Evolutionary conservation across 2,797 vertebrate genomes (phyloP), one percentile per base, ranked within the genome.

Genomic region (Bryconaethiops microstoma): DNA sequence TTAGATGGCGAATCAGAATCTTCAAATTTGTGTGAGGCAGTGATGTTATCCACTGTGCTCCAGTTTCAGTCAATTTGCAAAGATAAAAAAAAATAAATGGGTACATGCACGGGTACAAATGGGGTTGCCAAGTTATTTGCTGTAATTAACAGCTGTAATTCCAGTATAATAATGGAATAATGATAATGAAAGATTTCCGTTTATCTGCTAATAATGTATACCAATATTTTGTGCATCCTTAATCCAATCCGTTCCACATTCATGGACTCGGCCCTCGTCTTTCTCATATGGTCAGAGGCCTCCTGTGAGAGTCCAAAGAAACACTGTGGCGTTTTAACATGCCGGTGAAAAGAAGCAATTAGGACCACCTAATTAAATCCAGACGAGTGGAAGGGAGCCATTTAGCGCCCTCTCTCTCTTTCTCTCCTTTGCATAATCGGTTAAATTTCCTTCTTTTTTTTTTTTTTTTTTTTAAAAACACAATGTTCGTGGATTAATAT

Each of bases 321-420:
- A 74, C 54, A 70, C 52, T 16, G 8, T 64, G 42, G 59, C 64
- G 19, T 54, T 76, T 86, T 88, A 88, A 84, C 89, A 83, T 77
- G 88, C 74, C 59, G 86, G 19, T 86, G 84, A 78, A 86, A 90
- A 91, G 87, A 88, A 88, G 84, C 89, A 90, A 93, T 92, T 90
- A 92, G 87, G 23, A 85, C 67, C 76, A 68, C 80, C 85, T 90
- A 90, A 93, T 93, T 90, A 92, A 92, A 90, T 89, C 86, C 88
- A 52, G 81, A 80, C 50, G 7, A 40, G 63, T 74, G 42, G 79
- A 76, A n/a, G 67, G 69, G 54, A 79, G 74, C 84, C 65, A 63
- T 83, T 82, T 78, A 67, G 81, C 82, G 65, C 57, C 81, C 42
- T n/a, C n/a, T n/a, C n/a, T n/a, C n/a, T n/a, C n/a, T n/a, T n/a